Evolutionary conservation across 1,140 invertebrate species (phyloP).

Genomic region (Zaprionus capensis): DNA sequence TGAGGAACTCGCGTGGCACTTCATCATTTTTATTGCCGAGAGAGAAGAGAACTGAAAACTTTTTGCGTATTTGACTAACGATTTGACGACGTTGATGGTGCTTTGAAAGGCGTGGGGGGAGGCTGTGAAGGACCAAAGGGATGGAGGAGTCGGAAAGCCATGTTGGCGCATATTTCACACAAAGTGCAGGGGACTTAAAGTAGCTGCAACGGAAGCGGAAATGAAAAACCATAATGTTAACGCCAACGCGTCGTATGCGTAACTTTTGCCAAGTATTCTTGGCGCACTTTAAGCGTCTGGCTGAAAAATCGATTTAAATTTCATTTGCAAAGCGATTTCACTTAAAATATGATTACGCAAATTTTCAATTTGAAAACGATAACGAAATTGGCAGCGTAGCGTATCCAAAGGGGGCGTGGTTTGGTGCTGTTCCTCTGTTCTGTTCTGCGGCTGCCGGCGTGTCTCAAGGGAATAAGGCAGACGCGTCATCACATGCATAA

Average conservation of each 20-base stretch:
- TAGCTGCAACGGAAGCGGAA: constrained; percentile 56
- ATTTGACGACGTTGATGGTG: constrained; percentile 76
- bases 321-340: constrained; percentile 76
- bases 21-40: constrained; percentile 80
- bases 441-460: not conserved
- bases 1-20: constrained; percentile 53
- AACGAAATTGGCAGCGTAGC: constrained; percentile 67
- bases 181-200: constrained; percentile 49
- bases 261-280: constrained; percentile 48
- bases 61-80: constrained; percentile 72
- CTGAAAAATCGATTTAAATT: constrained; percentile 77
- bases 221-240: constrained; percentile 69
- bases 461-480: constrained; percentile 9
- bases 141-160: not conserved
- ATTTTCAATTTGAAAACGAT: constrained; percentile 82
- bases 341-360: constrained; percentile 81
- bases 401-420: not conserved
- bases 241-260: constrained; percentile 46
- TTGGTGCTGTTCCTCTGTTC: not conserved
- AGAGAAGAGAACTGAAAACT: constrained; percentile 43
- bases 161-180: constrained; percentile 39
- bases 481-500: too few relatives aligned
- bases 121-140: not conserved
- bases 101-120: constrained; percentile 58
- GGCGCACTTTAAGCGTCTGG: constrained; percentile 44